These are phyloP conservation scores for Argopecten irradians DNA, from an alignment of 1,140 invertebrate species.

Conservation along the genomic window DNA sequence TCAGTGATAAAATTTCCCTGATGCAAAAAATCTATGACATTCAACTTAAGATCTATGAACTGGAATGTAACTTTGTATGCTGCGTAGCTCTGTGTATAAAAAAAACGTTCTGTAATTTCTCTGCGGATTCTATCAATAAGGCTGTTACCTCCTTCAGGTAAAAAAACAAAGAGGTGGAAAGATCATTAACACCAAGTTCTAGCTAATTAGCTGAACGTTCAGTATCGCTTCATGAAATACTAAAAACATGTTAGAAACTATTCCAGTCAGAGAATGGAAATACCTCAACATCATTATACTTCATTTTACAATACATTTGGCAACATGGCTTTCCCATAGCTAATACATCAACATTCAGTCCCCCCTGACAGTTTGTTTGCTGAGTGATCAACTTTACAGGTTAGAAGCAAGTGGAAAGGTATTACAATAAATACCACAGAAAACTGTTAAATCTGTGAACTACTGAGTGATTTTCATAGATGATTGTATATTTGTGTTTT, in stretches of 20 bases:
- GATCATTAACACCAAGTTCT: not conserved
- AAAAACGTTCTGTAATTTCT: not conserved
- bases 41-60: not conserved
- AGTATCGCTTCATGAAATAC: not conserved
- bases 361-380: not conserved
- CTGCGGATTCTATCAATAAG: not conserved
- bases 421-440: no score
- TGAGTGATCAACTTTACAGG: not conserved
- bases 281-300: not conserved
- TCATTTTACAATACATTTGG: not conserved
- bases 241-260: not conserved
- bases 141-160: not conserved
- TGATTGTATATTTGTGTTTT: no score
- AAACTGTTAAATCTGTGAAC: no score
- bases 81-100: not conserved
- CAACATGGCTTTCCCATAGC: not conserved
- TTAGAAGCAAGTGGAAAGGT: no score
- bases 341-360: not conserved
- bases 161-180: not conserved
- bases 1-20: not conserved
- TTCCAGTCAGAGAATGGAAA: not conserved
- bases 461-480: no score
- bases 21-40: not conserved
- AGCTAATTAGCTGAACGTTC: not conserved
- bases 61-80: not conserved